Evolutionary conservation across 2,797 vertebrate species (phyloP), one percentile per base, ranked within the genome.

Genomic region (Hemibagrus guttatus): DNA sequence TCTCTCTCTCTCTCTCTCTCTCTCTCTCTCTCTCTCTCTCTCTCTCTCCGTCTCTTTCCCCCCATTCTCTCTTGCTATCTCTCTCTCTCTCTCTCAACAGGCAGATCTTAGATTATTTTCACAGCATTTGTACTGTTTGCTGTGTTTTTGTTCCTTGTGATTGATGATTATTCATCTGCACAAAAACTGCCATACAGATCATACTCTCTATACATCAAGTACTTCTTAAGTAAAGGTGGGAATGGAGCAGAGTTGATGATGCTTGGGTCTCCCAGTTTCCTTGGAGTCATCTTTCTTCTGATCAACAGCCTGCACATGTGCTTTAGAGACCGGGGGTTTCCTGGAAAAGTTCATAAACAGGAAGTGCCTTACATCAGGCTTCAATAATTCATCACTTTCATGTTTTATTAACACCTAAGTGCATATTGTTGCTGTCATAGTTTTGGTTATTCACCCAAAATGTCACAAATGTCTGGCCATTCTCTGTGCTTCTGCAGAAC

Each of bases 231-330:
- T 87, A 94, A 82, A 85, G 92, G 90, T 83, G 97, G 97, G 42
- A 97, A 93, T 7, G 90, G 92, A 84, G 95, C 88, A 6, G 92
- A 96, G 87, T 92, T 88, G 89, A 95, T 69, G 26, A 89, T 91
- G 69, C 89, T 86, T 16, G 92, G 92, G 82, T 94, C 94, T 66
- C 88, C 92, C 87, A 97, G 92, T 21, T 83, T 91, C 42, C 89
- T 92, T 87, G 95, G 92, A 74, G 94, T 96, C 93, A 97, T 88
- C 58, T 93, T 89, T 90, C 94, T 96, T 87, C 96, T 95, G 92
- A 97, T 96, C 91, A 92, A 95, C 86, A 97, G 91, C 64, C 96
- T 94, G 91, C 96, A 97, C 89, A 96, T 94, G 90, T 97, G 97
- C 89, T 95, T 95, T 88, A 97, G 88, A 5, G 96, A 91, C 19